Percentiles rank a stretch among this genome's conserved stretches.
Evolutionary conservation across 2,888 invertebrate genomes (phyloP).

Genomic region (Pherbina coryleti): DNA sequence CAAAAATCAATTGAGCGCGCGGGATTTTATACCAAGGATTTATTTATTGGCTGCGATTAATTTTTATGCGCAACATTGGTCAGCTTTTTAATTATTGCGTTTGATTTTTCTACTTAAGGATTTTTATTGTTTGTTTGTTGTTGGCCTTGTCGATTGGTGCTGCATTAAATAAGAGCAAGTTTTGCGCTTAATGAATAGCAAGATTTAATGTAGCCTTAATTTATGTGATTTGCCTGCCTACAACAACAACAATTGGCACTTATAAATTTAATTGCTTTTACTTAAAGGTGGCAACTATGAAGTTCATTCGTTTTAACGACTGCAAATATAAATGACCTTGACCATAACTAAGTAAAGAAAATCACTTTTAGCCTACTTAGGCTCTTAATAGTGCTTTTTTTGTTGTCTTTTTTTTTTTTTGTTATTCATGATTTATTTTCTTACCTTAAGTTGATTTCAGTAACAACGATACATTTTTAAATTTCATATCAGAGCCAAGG

Average conservation of each 20-base stretch:
- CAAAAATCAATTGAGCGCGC: background rate
- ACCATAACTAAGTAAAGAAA: background rate
- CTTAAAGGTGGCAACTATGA: conserved; percentile 1
- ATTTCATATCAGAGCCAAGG: no score
- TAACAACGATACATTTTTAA: no score
- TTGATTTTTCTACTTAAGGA: background rate
- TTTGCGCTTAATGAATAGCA: background rate
- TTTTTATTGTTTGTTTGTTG: background rate
- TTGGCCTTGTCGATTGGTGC: background rate
- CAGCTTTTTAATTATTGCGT: conserved; percentile 5
- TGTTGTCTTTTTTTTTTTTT: no score
- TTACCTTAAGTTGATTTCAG: no score
- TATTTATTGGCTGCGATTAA: conserved; percentile 24
- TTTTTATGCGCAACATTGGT: conserved; percentile 9
- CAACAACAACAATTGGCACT: background rate
- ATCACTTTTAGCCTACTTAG: no score
- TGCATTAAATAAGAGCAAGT: background rate
- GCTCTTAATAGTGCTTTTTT: no score
- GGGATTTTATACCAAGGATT: conserved; percentile 3
- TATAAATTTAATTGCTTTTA: conserved; percentile 8
- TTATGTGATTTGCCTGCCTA: background rate
- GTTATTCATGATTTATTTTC: no score
- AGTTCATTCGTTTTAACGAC: background rate
- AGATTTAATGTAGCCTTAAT: background rate
- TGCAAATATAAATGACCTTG: background rate